Conservation (phyloP, 2,113 vertebrate species). For the Propithecus coquereli region DNA sequence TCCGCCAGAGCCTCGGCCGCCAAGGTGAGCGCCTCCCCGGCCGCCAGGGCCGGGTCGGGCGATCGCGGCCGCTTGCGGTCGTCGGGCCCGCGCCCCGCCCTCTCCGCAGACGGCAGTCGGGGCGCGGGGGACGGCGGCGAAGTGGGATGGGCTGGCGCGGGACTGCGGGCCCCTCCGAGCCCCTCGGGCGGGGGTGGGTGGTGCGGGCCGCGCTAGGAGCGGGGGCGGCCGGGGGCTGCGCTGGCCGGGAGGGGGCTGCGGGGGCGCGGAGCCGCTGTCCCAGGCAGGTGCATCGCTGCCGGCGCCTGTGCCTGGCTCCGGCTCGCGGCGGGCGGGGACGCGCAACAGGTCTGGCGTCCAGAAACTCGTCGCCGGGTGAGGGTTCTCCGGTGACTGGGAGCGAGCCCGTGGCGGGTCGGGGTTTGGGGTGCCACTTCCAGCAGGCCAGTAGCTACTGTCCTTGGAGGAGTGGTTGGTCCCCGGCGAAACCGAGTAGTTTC, state of each 20-base stretch:
- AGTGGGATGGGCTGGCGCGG: neutral
- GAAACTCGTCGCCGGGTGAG: neutral
- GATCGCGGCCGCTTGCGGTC: neutral
- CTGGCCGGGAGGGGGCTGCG: neutral
- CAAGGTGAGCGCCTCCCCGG: slow-evolving; percentile 85
- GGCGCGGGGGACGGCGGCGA: neutral
- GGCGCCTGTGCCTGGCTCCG: neutral
- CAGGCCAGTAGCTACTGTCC: neutral
- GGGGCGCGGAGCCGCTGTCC: neutral
- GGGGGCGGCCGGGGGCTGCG: neutral
- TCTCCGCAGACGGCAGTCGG: neutral
- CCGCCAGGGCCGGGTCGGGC: neutral
- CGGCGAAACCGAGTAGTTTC: slow-evolving; percentile 84
- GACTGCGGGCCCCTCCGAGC: neutral
- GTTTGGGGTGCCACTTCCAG: neutral
- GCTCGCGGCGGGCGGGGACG: neutral
- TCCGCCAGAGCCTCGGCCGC: slow-evolving; percentile 87
- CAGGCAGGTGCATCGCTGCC: slow-evolving; percentile 31
- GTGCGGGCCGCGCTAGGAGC: neutral
- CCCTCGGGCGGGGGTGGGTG: neutral
- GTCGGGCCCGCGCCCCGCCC: neutral
- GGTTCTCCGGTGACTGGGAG: neutral
- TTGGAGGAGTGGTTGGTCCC: neutral
- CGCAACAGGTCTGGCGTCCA: slow-evolving; percentile 52
- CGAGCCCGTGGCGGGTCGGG: neutral